A percentile compares a stretch with the other conserved stretches of the same genome.
Conservation (phyloP, 1,140 invertebrate species). For the Drosophila azteca region DNA sequence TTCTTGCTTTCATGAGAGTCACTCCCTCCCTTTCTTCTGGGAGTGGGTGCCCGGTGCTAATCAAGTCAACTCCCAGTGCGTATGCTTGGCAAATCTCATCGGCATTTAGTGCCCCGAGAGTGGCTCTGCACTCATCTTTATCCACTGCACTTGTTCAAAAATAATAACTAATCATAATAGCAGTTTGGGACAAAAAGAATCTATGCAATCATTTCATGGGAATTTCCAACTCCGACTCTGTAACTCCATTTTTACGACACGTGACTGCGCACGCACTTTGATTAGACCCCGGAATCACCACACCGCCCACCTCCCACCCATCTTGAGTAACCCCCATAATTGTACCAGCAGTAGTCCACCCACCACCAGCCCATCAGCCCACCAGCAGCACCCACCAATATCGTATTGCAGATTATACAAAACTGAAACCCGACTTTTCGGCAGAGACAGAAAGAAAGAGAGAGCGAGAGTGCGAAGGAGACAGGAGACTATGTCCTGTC, state of each 20-base stretch:
- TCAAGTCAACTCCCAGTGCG: conserved; percentile 46
- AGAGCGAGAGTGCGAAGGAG: background rate
- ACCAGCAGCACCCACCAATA: conserved; percentile 54
- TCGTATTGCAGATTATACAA: conserved; percentile 55
- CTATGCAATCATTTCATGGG: conserved; percentile 66
- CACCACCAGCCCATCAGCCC: conserved; percentile 13
- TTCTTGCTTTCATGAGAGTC: background rate
- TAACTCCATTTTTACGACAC: conserved; percentile 54
- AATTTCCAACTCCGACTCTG: conserved; percentile 33
- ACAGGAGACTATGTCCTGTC: background rate
- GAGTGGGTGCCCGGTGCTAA: background rate
- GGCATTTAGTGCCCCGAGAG: conserved; percentile 50
- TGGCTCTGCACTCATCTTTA: conserved; percentile 1
- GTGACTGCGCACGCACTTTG: conserved; percentile 71
- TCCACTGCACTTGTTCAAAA: conserved; percentile 64
- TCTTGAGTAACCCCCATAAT: conserved; percentile 28
- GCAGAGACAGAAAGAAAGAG: background rate
- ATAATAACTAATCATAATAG: conserved; percentile 79
- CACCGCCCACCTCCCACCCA: conserved; percentile 14
- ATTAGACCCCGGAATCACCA: conserved; percentile 43
- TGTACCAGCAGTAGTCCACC: conserved; percentile 8
- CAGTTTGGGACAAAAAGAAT: conserved; percentile 59
- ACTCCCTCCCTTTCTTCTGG: background rate
- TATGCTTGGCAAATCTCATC: conserved; percentile 59
- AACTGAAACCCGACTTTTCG: conserved; percentile 5